These are phyloP conservation scores for Pyrocephalus nanus DNA, from an alignment of 2,797 vertebrate species.

Conservation along the genomic window DNA sequence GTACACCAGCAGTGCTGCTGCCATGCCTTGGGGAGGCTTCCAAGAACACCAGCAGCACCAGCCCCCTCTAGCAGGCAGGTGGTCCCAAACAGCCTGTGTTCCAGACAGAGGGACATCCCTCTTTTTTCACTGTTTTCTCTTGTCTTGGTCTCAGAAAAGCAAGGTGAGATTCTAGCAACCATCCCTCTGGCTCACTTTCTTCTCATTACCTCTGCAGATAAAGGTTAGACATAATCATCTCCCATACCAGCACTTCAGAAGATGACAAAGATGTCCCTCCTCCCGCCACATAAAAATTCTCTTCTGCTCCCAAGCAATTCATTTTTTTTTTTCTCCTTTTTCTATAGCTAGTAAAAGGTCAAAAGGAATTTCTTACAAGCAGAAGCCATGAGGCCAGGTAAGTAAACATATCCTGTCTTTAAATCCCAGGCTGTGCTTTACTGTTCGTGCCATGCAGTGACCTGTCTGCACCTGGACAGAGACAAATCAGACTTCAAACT, in stretches of 20 bases:
- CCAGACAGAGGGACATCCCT: no score
- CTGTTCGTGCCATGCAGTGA: background rate
- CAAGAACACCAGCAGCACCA: background rate
- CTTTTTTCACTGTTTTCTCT: background rate
- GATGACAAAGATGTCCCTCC: background rate
- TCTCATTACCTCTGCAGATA: background rate
- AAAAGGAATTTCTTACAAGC: background rate
- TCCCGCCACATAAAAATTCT: background rate
- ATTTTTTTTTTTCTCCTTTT: background rate
- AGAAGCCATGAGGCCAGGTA: background rate
- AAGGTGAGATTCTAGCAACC: background rate
- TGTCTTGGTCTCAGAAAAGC: background rate
- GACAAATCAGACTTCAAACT: background rate
- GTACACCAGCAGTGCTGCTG: background rate
- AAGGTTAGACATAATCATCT: background rate
- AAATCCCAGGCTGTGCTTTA: background rate
- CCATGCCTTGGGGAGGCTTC: background rate
- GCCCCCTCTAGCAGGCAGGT: background rate
- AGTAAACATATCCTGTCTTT: background rate
- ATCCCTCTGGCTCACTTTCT: background rate
- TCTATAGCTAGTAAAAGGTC: background rate
- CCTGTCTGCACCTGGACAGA: background rate
- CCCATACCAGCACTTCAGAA: background rate
- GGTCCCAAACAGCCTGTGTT: rapidly evolving
- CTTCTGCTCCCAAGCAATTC: background rate